Base-by-base conservation (phyloP, 2,888 invertebrate species). In the Lasioglossum vierecki region DNA sequence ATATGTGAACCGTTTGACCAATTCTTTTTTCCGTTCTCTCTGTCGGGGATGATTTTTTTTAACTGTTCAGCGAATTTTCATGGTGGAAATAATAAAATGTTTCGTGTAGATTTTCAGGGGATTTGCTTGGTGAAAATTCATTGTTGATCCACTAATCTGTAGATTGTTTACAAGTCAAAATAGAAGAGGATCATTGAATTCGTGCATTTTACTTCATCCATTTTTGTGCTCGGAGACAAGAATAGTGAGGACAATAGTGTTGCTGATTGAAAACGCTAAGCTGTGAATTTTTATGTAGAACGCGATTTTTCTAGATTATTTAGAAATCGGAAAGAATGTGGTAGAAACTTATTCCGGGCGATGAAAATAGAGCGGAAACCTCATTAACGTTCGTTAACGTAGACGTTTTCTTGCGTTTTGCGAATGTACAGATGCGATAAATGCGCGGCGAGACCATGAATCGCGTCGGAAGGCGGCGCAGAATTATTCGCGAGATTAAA, bases 281-380 rank as follows among this genome's bases (percentile, higher is more conserved):
- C 1, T 1, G 2, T 2, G 13, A 15, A 26, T 11, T 60, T n/a
- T 26, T 1, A 57, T 4, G n/a, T 57, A 49, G 2, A 18, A 5
- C 5, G 18, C 11, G 60, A 60, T 26, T 26, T 63, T 63, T 63
- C 26, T 5, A 13, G 13, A 13, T 63, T 30, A 6, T 30, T 63
- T 63, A 30, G 60, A 63, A 63, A 30, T 26, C 30, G 2, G 30
- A 15, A 15, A 5, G 60, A 30, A 63, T 30, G 11, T 15, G 60
- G 13, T 30, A 13, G 60, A 15, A 30, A 63, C 13, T 13, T 63
- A 30, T 63, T 15, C 60, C 60, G 26, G 53, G 0, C 53, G 53
- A 53, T 63, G 60, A 63, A 63, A 63, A 63, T 63, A 63, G 60
- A 63, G 60, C 60, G 60, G 60, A 63, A 63, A 63, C 15, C 60